Conservation (phyloP, 1,140 invertebrate genomes). For the Megalopta genalis region DNA sequence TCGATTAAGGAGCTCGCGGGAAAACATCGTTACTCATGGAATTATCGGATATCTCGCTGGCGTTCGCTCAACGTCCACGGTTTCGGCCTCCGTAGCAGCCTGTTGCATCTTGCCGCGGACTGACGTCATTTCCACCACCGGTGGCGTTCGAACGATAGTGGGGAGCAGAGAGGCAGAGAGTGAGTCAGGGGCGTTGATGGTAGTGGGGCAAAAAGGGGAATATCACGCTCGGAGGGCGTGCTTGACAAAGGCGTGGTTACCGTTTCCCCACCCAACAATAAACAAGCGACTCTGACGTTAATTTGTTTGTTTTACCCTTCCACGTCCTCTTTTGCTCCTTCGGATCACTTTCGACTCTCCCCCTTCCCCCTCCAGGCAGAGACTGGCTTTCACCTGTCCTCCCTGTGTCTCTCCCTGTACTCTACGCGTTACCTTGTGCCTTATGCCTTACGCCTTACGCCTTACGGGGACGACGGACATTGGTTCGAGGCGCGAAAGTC, state of each 20-base stretch:
- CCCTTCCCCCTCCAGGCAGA: neutral
- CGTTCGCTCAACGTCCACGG: slow-evolving; percentile 25
- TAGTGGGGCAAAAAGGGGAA: slow-evolving; percentile 66
- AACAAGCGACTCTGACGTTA: slow-evolving; percentile 77
- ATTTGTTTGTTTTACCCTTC: slow-evolving; percentile 78
- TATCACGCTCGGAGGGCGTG: slow-evolving; percentile 72
- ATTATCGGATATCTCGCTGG: slow-evolving; percentile 21
- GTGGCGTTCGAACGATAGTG: slow-evolving; percentile 33
- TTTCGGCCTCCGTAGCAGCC: slow-evolving; percentile 61
- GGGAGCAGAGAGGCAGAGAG: slow-evolving; percentile 44
- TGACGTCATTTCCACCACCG: slow-evolving; percentile 72
- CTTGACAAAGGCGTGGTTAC: slow-evolving; percentile 78
- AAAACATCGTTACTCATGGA: neutral
- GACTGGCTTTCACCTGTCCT: slow-evolving; percentile 17
- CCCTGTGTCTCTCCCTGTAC: neutral
- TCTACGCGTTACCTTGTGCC: too few species aligned
- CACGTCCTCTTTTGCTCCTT: slow-evolving; percentile 47
- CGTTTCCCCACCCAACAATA: slow-evolving; percentile 78
- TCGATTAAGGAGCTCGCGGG: neutral
- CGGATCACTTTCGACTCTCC: slow-evolving; percentile 13
- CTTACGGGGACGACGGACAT: neutral
- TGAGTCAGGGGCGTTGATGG: slow-evolving; percentile 63
- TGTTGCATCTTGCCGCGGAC: slow-evolving; percentile 75
- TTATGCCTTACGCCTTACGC: too few species aligned
- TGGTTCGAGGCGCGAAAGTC: slow-evolving; percentile 5